Evolutionary conservation across 2,797 vertebrate species (phyloP), one percentile per base, ranked within the genome.

Genomic region (Novumbra hubbsi): DNA sequence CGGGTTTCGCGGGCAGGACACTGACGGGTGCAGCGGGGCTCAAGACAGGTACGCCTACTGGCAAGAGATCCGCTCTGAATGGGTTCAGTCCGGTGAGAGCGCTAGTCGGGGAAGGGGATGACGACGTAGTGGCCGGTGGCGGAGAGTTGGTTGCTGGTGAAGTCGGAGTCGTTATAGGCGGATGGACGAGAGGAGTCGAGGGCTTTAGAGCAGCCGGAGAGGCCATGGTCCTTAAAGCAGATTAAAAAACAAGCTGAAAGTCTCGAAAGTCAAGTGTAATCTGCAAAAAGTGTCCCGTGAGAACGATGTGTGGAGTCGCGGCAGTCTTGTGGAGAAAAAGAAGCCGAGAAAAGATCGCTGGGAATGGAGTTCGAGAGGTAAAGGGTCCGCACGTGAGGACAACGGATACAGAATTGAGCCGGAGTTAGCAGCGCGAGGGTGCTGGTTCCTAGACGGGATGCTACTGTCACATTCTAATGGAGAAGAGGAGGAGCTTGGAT

Each of bases 201-300:
- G 96, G 94, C 80, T 97, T 93, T 85, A 98, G 89, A 89, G 96
- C 91, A 76, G 95, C 94, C 89, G 96, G 92, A 82, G 94, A 93
- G 81, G 96, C 96, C 97, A 98, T 98, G 87, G 93, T 94, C 94
- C 94, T 49, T 68, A 9, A 9, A 27, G 28, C 16, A 32, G n/a
- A 45, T 11, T 45, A 45, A 60, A 27, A 15, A 82, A 81, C 27
- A 72, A 80, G 74, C 74, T 79, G 5, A 50, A 69, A 74, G 76
- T 71, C 28, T 67, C 69, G 32, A 60, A 67, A 63, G 60, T 70
- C 62, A 71, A 78, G 30, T 60, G 55, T 24, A 65, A 38, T 71
- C 38, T 76, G 38, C n/a, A 68, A 76, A 78, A 70, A 64, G 57
- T 64, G 48, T 60, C 55, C n/a, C 48, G n/a, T 38, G 9, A 8